These are phyloP conservation scores for Chionodraco myersi DNA, from an alignment of 2,113 vertebrate species.

Conservation along the genomic window DNA sequence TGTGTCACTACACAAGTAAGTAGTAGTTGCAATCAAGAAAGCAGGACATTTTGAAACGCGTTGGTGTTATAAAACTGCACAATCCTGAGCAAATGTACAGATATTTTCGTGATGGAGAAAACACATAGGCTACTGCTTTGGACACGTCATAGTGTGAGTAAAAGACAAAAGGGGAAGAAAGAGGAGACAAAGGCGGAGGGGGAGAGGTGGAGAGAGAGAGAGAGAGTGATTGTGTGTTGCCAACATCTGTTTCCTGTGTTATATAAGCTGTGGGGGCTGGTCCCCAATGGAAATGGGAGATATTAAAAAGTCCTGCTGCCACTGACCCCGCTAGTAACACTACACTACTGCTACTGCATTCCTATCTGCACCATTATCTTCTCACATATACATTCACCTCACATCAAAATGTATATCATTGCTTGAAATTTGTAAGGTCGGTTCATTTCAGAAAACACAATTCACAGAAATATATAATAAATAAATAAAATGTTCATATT, in stretches of 20 bases:
- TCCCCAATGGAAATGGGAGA: slow-evolving; percentile 67
- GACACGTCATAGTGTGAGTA: slow-evolving; percentile 24
- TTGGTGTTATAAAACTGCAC: slow-evolving; percentile 1
- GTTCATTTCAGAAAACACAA: neutral
- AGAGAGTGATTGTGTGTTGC: slow-evolving; percentile 67
- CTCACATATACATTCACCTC: neutral
- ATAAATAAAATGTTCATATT: too few relatives aligned
- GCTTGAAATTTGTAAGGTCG: neutral
- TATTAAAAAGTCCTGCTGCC: slow-evolving; percentile 75
- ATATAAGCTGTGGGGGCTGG: slow-evolving; percentile 78
- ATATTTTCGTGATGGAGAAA: slow-evolving; percentile 23
- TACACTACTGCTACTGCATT: slow-evolving; percentile 52
- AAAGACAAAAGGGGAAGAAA: slow-evolving; percentile 51
- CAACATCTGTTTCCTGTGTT: slow-evolving; percentile 84
- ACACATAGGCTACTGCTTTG: slow-evolving; percentile 6
- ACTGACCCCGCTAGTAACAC: slow-evolving; percentile 65
- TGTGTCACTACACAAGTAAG: slow-evolving; percentile 32
- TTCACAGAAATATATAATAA: neutral
- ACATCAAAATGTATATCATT: neutral
- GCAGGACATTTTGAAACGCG: neutral
- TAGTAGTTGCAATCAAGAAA: slow-evolving; percentile 18
- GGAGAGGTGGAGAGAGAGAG: neutral
- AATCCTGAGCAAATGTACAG: slow-evolving; percentile 1
- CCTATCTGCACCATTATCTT: slow-evolving; percentile 14
- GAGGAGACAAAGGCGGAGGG: slow-evolving; percentile 24